These are phyloP conservation scores for Nineta flava DNA, from an alignment of 2,888 invertebrate species.

Conservation along the genomic window DNA sequence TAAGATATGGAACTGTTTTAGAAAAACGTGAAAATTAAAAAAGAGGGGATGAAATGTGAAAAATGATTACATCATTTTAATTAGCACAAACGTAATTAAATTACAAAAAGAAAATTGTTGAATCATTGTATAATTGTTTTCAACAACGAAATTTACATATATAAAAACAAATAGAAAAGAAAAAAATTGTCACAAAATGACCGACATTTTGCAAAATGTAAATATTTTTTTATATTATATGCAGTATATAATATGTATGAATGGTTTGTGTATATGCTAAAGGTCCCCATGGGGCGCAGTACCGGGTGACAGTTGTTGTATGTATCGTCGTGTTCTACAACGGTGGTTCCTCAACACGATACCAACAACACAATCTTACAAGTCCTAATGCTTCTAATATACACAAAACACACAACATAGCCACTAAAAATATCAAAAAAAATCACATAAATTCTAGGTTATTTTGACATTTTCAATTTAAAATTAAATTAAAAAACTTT, in stretches of 20 bases:
- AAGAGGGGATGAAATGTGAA: too few species aligned
- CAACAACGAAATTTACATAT: background rate
- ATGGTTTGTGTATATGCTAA: conserved; percentile 3
- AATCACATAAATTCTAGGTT: conserved; percentile 4
- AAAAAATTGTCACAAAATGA: background rate
- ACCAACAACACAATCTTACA: too few species aligned
- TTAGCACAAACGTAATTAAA: background rate
- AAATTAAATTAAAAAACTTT: background rate
- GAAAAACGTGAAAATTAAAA: too few species aligned
- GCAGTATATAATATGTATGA: background rate
- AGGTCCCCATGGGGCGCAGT: conserved; percentile 4
- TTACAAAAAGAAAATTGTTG: background rate
- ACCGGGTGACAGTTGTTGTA: background rate
- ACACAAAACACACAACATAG: background rate
- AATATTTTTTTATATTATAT: background rate
- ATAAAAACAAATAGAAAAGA: background rate
- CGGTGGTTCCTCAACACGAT: background rate
- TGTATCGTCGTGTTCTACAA: background rate
- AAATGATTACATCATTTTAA: background rate
- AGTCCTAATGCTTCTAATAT: too few species aligned
- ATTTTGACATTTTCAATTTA: conserved; percentile 5
- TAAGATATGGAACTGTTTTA: too few species aligned
- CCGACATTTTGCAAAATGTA: conserved; percentile 3
- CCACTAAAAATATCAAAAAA: background rate
- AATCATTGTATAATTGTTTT: background rate